Base-by-base conservation (phyloP, 1,140 invertebrate species). In the Eumeta japonica region DNA sequence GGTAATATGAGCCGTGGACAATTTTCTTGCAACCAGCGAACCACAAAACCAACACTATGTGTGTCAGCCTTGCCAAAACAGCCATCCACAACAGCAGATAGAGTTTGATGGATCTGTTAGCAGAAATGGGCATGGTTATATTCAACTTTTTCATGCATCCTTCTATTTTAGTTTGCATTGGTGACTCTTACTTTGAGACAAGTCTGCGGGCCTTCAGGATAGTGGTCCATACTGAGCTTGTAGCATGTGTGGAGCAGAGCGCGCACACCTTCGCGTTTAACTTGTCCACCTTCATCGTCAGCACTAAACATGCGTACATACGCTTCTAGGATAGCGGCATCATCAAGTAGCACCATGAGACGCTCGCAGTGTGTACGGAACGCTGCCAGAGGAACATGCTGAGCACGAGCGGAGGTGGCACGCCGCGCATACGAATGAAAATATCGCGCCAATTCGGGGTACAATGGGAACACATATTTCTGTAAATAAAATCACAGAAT, bases 61-160 rank as follows among this genome's bases (percentile, higher is more conserved):
- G 72, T 76, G 29, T 83, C 79, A 71, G 90, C 90, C 14, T 82
- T 81, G 58, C 90, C 87, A 68, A 90, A 92, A 59, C 87, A 89
- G 13, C 86, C 85, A 41, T 81, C 79, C 28, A 87, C 78, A 16
- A 89, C 84, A 3, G 87, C 81, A 20, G 80, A 71, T 17, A 90
- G 65, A 1, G 85, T 88, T 41, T 81, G 80, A 42, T 84, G 80
- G 33, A 87, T 83, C 55, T 81, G 65, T 10, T 46, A 48, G n/a
- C 30, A 30, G 5, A 24, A 28, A 15, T 7, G 39, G 1, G 10
- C 16, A 29, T 11, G 32, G 1, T 3, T 20, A 35, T n/a, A 24
- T 24, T 7, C n/a, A n/a, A n/a, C n/a, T n/a, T n/a, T n/a, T n/a
- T n/a, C n/a, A n/a, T n/a, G n/a, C n/a, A n/a, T n/a, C n/a, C n/a